Percentiles rank a stretch among this genome's conserved stretches.
Evolutionary conservation across 2,113 vertebrate species (phyloP).

Genomic region (Abramis brama): DNA sequence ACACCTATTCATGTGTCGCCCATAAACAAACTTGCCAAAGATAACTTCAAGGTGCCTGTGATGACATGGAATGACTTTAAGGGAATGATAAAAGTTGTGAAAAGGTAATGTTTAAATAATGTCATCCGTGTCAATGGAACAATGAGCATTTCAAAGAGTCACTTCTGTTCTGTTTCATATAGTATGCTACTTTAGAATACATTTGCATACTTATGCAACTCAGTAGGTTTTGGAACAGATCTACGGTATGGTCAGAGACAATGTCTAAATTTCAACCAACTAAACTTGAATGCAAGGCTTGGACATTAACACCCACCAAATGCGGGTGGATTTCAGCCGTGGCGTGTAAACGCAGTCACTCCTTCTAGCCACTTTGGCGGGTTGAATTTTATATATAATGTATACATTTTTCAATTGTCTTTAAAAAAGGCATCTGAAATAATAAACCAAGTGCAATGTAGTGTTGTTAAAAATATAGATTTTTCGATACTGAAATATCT

Average conservation of each 20-base stretch:
- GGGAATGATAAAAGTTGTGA: background rate
- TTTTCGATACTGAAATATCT: too few relatives aligned
- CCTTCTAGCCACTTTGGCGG: too few relatives aligned
- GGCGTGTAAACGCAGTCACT: too few relatives aligned
- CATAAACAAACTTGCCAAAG: conserved; percentile 16
- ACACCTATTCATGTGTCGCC: background rate
- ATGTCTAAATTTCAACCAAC: background rate
- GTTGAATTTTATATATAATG: too few relatives aligned
- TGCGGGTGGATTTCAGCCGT: too few relatives aligned
- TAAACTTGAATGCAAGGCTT: too few relatives aligned
- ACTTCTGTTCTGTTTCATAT: background rate
- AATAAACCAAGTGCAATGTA: too few relatives aligned
- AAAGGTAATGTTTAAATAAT: background rate
- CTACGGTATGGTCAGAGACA: background rate
- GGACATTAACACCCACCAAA: too few relatives aligned
- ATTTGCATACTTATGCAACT: background rate
- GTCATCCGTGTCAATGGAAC: background rate
- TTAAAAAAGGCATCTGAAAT: too few relatives aligned
- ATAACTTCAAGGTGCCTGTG: background rate
- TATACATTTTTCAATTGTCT: too few relatives aligned
- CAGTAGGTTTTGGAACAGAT: background rate
- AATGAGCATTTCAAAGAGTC: background rate
- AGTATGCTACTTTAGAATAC: background rate
- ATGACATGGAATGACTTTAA: background rate
- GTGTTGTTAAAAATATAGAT: too few relatives aligned